Evolutionary conservation across 1,140 invertebrate genomes (phyloP), one percentile per base, ranked within the genome.

Genomic region (Lysiphlebus fabarum): DNA sequence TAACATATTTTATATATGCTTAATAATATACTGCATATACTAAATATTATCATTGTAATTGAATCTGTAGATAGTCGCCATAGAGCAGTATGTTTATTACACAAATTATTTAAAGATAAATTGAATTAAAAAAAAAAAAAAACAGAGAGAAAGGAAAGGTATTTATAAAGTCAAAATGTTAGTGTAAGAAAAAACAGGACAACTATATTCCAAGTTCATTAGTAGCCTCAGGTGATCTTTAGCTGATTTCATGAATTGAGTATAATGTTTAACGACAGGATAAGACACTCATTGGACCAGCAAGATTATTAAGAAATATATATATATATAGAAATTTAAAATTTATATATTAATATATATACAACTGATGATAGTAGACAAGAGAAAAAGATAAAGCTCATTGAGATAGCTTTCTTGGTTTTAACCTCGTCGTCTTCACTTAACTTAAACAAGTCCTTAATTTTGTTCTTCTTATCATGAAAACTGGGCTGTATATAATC

Each of bases 401-500:
- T 48, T 62, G 62, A 71, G 67, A 71, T 71, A 70, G 66, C 68
- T 65, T 47, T 51, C 56, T 36, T 40, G 48, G 50, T 41, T 44
- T 48, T 33, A 51, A 37, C 36, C 45, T 9, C 37, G 63, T 67
- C 63, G 59, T 62, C 37, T 64, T 48, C 56, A 62, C 64, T 69
- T 70, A 65, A 69, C 62, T 66, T 69, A 51, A 65, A 63, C 62
- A 70, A 73, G 65, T 69, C 65, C 67, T 72, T 67, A 64, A 53
- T 64, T 66, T 61, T 65, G 67, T 14, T 42, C 53, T 64, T 56
- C 65, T 67, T 65, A 67, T 67, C 62, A 42, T n/a, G 14, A 42
- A 45, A 62, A 37, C 43, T 53, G 58, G 51, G 26, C 49, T 38
- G 40, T 38, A 51, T 55, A 60, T 66, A 62, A 66, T 58, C 61